Evolutionary conservation across 1,140 invertebrate species (phyloP).

Genomic region (Phocides pigmalion): DNA sequence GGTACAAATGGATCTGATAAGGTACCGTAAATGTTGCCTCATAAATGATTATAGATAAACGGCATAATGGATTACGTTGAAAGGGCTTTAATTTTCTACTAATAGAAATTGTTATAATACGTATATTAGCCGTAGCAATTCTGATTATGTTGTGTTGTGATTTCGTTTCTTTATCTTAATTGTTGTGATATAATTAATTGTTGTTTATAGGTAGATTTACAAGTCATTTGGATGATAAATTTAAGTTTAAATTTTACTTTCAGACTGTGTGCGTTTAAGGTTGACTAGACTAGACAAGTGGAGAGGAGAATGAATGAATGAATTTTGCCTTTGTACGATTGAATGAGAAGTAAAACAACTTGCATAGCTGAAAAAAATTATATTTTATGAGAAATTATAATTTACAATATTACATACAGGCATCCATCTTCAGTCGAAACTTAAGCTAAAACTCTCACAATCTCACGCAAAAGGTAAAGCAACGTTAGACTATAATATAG

Average conservation of each 20-base stretch:
- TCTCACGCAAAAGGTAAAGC: constrained; percentile 85
- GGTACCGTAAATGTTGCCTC: constrained; percentile 30
- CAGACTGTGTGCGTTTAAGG: too few relatives aligned
- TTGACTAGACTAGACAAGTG: too few relatives aligned
- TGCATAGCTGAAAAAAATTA: constrained; percentile 84
- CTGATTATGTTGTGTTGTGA: too few relatives aligned
- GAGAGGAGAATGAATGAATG: too few relatives aligned
- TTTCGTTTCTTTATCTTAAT: too few relatives aligned
- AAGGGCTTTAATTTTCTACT: background rate
- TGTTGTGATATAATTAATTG: too few relatives aligned
- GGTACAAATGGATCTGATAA: constrained; percentile 43
- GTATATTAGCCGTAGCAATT: too few relatives aligned
- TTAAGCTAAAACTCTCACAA: constrained; percentile 85
- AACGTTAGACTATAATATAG: constrained; percentile 85
- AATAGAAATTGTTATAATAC: background rate
- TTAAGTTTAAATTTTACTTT: too few relatives aligned
- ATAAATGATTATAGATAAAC: constrained; percentile 24
- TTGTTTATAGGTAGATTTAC: too few relatives aligned
- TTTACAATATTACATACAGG: constrained; percentile 85
- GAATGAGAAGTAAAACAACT: constrained; percentile 61
- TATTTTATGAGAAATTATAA: constrained; percentile 86
- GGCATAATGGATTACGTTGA: background rate
- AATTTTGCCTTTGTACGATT: background rate
- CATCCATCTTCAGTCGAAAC: constrained; percentile 84
- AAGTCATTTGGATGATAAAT: too few relatives aligned